Conservation (phyloP, 2,797 vertebrate species). For the Coendou prehensilis region DNA sequence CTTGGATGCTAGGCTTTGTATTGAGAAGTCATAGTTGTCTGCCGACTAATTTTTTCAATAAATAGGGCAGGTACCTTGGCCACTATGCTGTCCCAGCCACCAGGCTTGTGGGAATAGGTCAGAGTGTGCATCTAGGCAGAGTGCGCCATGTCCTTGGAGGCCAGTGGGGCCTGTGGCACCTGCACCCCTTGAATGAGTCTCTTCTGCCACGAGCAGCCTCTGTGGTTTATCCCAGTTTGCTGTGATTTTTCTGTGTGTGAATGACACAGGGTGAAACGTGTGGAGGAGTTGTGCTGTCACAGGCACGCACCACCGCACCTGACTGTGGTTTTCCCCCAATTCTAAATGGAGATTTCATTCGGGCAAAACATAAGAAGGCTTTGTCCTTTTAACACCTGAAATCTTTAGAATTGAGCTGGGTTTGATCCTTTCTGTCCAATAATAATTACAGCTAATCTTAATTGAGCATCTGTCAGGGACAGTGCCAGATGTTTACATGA, state of each 20-base stretch:
- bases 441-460: not conserved
- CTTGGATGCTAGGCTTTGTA: not conserved
- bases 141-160: not conserved
- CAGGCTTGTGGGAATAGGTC: not conserved
- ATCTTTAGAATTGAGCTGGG: not conserved
- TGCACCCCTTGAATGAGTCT: not conserved
- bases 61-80: fast-evolving
- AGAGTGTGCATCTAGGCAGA: not conserved
- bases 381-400: constrained; percentile 15
- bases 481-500: not conserved
- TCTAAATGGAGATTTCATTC: constrained; percentile 49
- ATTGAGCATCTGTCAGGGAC: not conserved
- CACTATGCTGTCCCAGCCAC: not conserved
- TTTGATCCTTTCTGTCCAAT: not conserved
- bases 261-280: not conserved
- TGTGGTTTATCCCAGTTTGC: not conserved
- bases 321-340: constrained; percentile 34
- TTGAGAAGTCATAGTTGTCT: not conserved
- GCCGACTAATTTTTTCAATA: not conserved
- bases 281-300: not conserved
- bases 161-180: fast-evolving
- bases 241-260: not conserved
- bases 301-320: not conserved
- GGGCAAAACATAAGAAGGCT: not conserved
- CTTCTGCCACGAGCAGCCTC: not conserved